Evolutionary conservation across 1,140 invertebrate species (phyloP), one percentile per base, ranked within the genome.

Genomic region (Aplysia californica): DNA sequence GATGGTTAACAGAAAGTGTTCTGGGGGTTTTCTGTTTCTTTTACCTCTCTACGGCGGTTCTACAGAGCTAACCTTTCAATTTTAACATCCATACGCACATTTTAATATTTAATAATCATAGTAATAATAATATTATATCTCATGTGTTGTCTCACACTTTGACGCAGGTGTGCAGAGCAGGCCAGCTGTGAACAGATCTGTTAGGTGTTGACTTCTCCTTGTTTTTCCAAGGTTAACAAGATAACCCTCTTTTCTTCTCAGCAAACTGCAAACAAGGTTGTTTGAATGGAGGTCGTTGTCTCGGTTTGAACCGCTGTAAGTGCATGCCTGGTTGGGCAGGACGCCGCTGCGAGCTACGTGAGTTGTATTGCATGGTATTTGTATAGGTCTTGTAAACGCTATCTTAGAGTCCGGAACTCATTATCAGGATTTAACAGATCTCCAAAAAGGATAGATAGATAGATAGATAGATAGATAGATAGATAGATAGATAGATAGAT

Each of bases 241-340:
- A n/a, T n/a, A n/a, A n/a, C n/a, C n/a, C n/a, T n/a, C n/a, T n/a
- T n/a, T n/a, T 59, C 33, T 69, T 73, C 65, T 56, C 44, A 85
- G 84, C 79, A 5, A 59, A 77, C 18, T 87, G 86, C 72, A 87
- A 86, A 38, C 64, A 84, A 20, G 82, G 83, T 41, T 90, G 89
- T 79, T 68, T 86, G 41, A 86, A 90, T 80, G 89, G 89, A 29
- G 89, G 89, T 1, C 78, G 76, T 5, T 90, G 89, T 79, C 79
- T 88, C n/a, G 87, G 82, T 6, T 81, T 86, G 10, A 88, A 89
- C 80, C 76, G 83, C 39, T 91, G 90, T 71, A 85, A 85, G 76
- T 91, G 90, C 81, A 79, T 81, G 26, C 73, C 83, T 31, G 89
- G 89, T 21, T 90, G 79, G 80, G 82, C 83, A 38, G 89, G 88